Evolutionary conservation across 2,797 vertebrate species (phyloP), one percentile per base, ranked within the genome.

Genomic region (Cirrhinus mrigala): DNA sequence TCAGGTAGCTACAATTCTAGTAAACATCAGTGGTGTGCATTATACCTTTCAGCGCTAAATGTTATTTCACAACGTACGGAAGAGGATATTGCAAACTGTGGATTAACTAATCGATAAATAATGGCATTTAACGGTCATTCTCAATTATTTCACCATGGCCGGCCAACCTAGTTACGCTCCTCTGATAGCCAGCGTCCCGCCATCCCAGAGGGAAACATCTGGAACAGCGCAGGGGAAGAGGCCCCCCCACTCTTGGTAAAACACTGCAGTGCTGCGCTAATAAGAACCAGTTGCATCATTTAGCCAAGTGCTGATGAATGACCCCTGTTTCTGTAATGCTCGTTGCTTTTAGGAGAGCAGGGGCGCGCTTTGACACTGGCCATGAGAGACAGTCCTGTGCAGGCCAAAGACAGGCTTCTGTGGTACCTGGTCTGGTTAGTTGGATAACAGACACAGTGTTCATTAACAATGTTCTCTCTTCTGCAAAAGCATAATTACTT

Each of bases 201-300:
- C 74, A 82, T 82, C 66, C 48, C 27, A 60, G 71, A 82, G 54
- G 33, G 56, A 60, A 87, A 90, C 89, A 90, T 90, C 89, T 88
- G 87, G 89, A 87, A 87, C 5, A 6, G 64, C 29, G 86, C 84
- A 88, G 81, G 29, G 82, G 69, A 68, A 84, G 48, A 78, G 87
- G 64, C 78, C 83, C 68, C 85, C 84, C 77, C 68, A 74, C 24
- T 20, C 29, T 82, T 78, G 27, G 69, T 84, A 88, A 84, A 87
- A 88, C 87, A 88, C 82, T 81, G 87, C 89, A 81, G 81, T 52
- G 69, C 86, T 76, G 69, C 18, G n/a, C 74, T 87, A 88, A 90
- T 88, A 88, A 86, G 85, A 90, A 90, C 74, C 89, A 90, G 81
- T 88, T 81, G 81, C 79, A 82, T 87, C 84, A 86, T 88, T 85